Evolutionary conservation across 2,888 invertebrate species (phyloP), one percentile per base, ranked within the genome.

Genomic region (Drosophila longiperda): DNA sequence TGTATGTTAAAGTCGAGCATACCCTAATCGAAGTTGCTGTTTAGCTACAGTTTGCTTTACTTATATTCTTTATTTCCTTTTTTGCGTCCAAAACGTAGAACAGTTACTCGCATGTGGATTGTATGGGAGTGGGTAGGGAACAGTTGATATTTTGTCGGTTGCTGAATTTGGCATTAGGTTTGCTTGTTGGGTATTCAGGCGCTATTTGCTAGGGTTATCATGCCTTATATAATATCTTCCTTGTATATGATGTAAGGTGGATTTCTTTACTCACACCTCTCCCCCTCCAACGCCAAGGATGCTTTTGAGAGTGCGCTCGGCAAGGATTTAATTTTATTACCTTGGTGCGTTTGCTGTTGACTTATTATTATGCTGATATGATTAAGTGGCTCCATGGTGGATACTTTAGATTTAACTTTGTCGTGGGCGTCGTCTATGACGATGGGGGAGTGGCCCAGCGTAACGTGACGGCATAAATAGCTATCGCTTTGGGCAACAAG

Each of bases 261-360:
- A 5, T 57, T 38, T 54, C 11, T 36, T 23, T 23, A 54, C 53
- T 45, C 15, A 15, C 0, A 23, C 23, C 0, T 1, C 7, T 12
- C 2, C 3, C 12, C 11, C 3, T 0, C 4, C 5, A 8, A 12
- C 6, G 20, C 1, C 38, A 34, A 15, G 20, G 12, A 57, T 29
- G 29, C 36, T 36, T 45, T 65, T 26, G 9, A 26, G 54, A 65
- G 54, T 63, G 77, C 67, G 75, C 74, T 66, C 73, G 80, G 84
- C 90, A 88, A 90, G 90, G 90, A 87, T 88, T 87, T 90, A 81
- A 90, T 87, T 87, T 90, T 86, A 87, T 87, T 86, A 83, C 82
- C 89, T 66, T 73, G 59, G 57, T 72, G 66, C 75, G 68, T 65
- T 69, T 77, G 62, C 73, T 77, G 77, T 79, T 86, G 89, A 88